phyloP scores from a whole-genome alignment of 2,888 invertebrate genomes.

The Polydrusus cervinus region DNA sequence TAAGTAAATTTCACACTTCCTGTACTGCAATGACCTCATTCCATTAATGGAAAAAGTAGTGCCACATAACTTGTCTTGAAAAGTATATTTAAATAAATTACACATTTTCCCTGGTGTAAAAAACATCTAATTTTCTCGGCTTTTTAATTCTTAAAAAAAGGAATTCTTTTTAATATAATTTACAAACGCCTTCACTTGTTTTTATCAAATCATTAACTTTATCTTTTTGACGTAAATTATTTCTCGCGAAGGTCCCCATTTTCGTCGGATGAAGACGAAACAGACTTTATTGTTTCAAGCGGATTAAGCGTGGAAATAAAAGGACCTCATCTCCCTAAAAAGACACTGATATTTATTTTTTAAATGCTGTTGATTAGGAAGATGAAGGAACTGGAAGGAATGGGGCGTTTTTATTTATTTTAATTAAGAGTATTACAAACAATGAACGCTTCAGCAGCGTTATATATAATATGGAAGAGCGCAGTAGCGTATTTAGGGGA shows the following conservation, averaged over 20 bases:
- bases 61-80: too few species aligned
- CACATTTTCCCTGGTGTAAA: too few species aligned
- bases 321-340: conserved; percentile 23
- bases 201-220: conserved; percentile 14
- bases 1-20: too few species aligned
- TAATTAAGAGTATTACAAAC: background rate
- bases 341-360: conserved; percentile 20
- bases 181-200: background rate
- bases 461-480: too few species aligned
- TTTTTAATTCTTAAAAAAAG: background rate
- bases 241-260: conserved; percentile 1
- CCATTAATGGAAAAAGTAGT: too few species aligned
- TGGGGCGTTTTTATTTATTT: conserved; percentile 18
- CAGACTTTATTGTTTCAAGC: conserved; percentile 10
- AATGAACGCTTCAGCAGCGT: too few species aligned
- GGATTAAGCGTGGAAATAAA: conserved; percentile 24
- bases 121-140: too few species aligned
- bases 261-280: conserved; percentile 19
- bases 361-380: conserved; percentile 21
- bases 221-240: conserved; percentile 9
- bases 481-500: too few species aligned
- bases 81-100: too few species aligned
- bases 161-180: background rate
- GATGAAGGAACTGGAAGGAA: conserved; percentile 22
- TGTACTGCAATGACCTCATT: too few species aligned